A percentile compares a stretch with the other conserved stretches of the same genome.
Conservation (phyloP, 2,113 vertebrate genomes). For the Guaruba guarouba region DNA sequence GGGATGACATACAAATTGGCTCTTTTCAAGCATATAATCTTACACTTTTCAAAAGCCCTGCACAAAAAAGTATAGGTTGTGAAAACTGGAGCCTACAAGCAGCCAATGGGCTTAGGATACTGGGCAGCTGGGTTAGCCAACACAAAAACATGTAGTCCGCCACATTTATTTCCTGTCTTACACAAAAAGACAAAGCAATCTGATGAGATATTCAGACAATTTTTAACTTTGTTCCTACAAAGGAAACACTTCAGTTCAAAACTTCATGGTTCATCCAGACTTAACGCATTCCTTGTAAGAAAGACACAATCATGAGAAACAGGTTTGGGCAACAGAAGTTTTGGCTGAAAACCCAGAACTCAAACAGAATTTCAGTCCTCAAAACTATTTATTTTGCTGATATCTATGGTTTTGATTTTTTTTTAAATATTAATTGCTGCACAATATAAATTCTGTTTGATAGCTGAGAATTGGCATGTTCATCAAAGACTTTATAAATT, state of each 20-base stretch:
- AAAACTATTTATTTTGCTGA: neutral
- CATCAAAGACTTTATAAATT: neutral
- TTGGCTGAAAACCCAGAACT: neutral
- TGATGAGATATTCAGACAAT: rapidly evolving
- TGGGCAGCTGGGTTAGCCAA: neutral
- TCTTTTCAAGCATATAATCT: neutral
- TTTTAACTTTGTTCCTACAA: neutral
- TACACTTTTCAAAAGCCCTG: neutral
- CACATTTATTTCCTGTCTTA: neutral
- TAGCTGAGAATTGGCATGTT: neutral
- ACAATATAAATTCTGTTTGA: neutral
- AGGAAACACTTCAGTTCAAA: neutral
- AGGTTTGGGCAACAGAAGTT: neutral
- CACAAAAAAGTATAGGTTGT: neutral
- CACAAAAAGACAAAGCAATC: neutral
- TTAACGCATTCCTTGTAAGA: neutral
- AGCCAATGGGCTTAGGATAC: neutral
- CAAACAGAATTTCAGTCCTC: neutral
- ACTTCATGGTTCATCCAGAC: neutral
- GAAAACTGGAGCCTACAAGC: neutral
- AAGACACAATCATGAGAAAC: neutral
- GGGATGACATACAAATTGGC: neutral
- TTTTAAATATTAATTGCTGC: neutral
- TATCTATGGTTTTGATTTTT: neutral
- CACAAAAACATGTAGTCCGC: neutral